Conservation (phyloP, 2,113 vertebrate genomes). For the Fregata magnificens region DNA sequence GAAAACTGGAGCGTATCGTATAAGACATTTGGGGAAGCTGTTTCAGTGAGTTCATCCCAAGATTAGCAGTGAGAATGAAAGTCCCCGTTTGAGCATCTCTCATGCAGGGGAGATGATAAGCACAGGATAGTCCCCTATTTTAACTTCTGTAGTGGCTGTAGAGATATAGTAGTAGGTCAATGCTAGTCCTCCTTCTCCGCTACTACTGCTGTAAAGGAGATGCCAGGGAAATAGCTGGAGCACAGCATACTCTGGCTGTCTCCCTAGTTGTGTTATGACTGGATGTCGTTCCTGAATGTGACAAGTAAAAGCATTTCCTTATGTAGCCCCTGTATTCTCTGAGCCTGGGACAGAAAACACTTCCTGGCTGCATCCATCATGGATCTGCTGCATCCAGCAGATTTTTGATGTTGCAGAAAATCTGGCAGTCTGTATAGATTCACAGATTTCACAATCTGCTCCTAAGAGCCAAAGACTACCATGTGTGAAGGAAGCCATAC, state of each 20-base stretch:
- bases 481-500: neutral
- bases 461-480: neutral
- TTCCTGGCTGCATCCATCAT: neutral
- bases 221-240: neutral
- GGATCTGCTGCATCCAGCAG: conserved; percentile 13
- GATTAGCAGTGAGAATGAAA: neutral
- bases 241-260: neutral
- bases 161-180: neutral
- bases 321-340: neutral
- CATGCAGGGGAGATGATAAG: neutral
- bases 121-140: neutral
- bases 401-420: neutral
- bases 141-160: neutral
- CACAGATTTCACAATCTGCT: conserved; percentile 4
- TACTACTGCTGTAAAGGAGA: neutral
- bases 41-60: neutral
- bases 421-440: neutral
- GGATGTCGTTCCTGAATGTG: neutral
- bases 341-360: conserved; percentile 20
- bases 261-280: conserved; percentile 24
- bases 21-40: neutral
- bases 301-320: conserved; percentile 11
- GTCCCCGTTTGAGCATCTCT: neutral
- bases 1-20: neutral
- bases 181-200: neutral